These are phyloP conservation scores for Lytechinus variegatus DNA, from an alignment of 35 echinoderm and acorn worm species.

Conservation along the genomic window DNA sequence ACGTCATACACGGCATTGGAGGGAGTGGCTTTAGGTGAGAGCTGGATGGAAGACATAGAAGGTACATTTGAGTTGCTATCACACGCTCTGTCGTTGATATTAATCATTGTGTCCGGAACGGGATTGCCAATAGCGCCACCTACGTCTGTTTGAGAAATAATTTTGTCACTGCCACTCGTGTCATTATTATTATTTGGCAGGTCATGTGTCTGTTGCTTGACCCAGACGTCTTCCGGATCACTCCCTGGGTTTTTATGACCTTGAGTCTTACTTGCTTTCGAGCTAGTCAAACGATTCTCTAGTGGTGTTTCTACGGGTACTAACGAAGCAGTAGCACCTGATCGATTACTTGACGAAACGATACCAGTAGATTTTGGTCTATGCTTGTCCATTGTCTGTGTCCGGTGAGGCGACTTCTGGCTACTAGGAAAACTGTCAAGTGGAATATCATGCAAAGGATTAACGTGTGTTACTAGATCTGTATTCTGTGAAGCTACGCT, in stretches of 20 bases:
- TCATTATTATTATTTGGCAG: slow-evolving; percentile 38
- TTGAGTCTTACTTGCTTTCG: not conserved
- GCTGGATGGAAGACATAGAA: slow-evolving; percentile 44
- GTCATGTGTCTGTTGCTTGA: not conserved
- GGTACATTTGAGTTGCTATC: slow-evolving; percentile 45
- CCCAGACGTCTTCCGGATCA: not conserved
- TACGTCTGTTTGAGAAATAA: not conserved
- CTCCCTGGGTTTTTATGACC: not conserved
- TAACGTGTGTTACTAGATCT: slow-evolving; percentile 32
- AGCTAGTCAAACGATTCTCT: not conserved
- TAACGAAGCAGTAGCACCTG: not conserved
- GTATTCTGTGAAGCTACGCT: slow-evolving; percentile 31
- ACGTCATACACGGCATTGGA: slow-evolving; percentile 18
- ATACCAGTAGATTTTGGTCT: not conserved
- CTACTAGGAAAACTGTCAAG: not conserved
- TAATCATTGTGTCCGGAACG: not conserved
- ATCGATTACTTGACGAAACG: not conserved
- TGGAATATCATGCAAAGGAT: slow-evolving; percentile 37
- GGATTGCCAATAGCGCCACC: not conserved
- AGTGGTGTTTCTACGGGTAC: not conserved
- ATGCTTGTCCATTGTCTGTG: not conserved
- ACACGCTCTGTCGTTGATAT: slow-evolving; percentile 20
- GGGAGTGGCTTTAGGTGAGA: slow-evolving; percentile 12
- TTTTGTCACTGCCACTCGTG: not conserved
- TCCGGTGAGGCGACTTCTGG: not conserved